Percentiles rank a stretch among this genome's conserved stretches.
phyloP scores from a whole-genome alignment of 2,888 invertebrate genomes.

The Ichneumoninae sp. region DNA sequence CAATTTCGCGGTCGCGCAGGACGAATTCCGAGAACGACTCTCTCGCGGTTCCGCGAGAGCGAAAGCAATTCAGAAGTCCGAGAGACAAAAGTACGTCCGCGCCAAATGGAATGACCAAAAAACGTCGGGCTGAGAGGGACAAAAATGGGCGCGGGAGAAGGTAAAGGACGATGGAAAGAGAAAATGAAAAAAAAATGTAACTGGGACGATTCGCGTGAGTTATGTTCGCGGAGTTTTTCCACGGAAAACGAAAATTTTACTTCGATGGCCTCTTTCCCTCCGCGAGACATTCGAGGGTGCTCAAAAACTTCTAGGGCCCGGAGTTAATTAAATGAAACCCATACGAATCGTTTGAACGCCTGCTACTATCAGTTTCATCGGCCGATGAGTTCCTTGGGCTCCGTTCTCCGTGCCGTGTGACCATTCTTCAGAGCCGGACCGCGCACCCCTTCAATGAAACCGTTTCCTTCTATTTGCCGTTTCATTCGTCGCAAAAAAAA shows the following conservation, averaged over 20 bases:
- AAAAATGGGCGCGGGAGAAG: conserved; percentile 4
- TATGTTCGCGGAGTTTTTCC: not conserved
- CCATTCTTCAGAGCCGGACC: conserved; percentile 6
- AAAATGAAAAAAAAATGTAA: conserved; percentile 5
- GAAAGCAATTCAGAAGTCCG: conserved; percentile 41
- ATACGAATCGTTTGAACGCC: conserved; percentile 13
- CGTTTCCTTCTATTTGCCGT: conserved; percentile 21
- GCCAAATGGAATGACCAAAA: conserved; percentile 30
- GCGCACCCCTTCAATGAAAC: conserved; percentile 1
- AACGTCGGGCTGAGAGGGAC: conserved; percentile 1
- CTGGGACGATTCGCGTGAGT: conserved; percentile 13
- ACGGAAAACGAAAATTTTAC: conserved; percentile 3
- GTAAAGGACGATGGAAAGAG: conserved; percentile 15
- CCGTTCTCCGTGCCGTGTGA: not conserved
- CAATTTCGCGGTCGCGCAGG: conserved; percentile 50
- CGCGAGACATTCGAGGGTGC: not conserved
- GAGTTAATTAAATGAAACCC: conserved; percentile 37
- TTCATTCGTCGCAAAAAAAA: conserved; percentile 1
- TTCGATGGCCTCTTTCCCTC: not conserved
- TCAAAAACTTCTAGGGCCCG: not conserved
- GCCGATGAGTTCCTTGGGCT: not conserved
- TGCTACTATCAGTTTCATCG: not conserved
- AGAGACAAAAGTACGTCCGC: conserved; percentile 35
- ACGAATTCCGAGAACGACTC: conserved; percentile 36
- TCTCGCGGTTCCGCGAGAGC: conserved; percentile 34